Evolutionary conservation across 53 echinoderm and acorn worm genomes (phyloP), one percentile per base, ranked within the genome.

Genomic region (Luidia sarsii): DNA sequence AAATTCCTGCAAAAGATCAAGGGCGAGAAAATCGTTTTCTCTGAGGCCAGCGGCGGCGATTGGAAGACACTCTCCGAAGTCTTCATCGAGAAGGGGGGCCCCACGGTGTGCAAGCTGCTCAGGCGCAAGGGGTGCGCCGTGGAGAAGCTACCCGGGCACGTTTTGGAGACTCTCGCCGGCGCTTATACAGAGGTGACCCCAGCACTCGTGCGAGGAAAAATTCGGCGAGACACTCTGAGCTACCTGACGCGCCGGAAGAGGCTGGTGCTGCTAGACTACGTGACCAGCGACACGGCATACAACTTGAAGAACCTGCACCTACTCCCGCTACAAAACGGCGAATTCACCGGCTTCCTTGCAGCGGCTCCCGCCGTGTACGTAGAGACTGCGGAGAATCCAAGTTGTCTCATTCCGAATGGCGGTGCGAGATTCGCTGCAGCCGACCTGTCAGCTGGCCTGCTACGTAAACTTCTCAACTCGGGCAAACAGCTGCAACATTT

Each of bases 1-100:
- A 59, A 59, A 2, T 73, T 89, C 61, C 24, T 89, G 22, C 23
- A 50, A 3, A 18, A 23, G 34, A 13, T 93, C 2, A 53, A 65
- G 29, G 37, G 56, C 3, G 68, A 87, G 65, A 21, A 34, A 14
- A 64, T 93, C 30, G 65, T 93, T 49, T 64, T 71, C 79, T 89
- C 77, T 11, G 68, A 89, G 16, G n/a, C n/a, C n/a, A 38, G 51
- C 25, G 41, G 57, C 0, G 83, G 86, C 35, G 25, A 23, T 20
- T 90, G 90, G 90, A 50, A 50, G 74, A 85, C 80, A 19, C 36
- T 74, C 16, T 34, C 29, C 1, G 79, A 90, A 2, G 82, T 90
- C 15, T 48, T 30, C 36, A 22, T 64, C 15, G 32, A 84, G 29
- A 71, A 70, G 7, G 14, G 21, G 29, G 49, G 49, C 19, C 45